These are phyloP conservation scores for Hydractinia echinata DNA, from an alignment of 30 jellyfish, hydroid and myxozoan genomes.

Conservation along the genomic window DNA sequence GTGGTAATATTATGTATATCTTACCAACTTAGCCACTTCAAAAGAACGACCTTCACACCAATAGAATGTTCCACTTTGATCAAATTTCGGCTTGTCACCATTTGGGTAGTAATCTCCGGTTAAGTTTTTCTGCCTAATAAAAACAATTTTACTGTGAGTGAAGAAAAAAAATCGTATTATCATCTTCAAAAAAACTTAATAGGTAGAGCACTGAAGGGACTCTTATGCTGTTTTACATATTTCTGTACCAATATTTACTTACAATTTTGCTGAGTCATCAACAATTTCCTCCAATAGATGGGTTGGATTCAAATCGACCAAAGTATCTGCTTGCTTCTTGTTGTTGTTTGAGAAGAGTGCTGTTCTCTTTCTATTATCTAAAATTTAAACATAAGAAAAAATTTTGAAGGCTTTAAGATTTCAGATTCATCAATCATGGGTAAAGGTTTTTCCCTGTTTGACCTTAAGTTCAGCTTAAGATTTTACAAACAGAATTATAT, in stretches of 20 bases:
- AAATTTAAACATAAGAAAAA: too few species aligned
- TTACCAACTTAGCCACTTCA: constrained; percentile 64
- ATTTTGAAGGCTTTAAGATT: too few species aligned
- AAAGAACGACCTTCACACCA: constrained; percentile 85
- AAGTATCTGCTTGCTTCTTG: constrained; percentile 30
- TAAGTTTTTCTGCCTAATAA: constrained; percentile 37
- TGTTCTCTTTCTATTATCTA: not conserved
- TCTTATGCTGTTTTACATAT: too few species aligned
- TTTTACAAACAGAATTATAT: too few species aligned
- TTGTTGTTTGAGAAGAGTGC: not conserved
- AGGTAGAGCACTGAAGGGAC: too few species aligned
- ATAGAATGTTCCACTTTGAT: constrained; percentile 81
- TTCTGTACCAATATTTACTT: not conserved
- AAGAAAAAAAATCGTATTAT: too few species aligned
- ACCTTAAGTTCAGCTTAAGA: too few species aligned
- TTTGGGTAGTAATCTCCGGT: constrained; percentile 68
- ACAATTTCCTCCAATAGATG: constrained; percentile 55
- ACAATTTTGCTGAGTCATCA: constrained; percentile 35
- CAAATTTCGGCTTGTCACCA: constrained; percentile 80
- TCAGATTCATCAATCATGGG: too few species aligned
- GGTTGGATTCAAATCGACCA: constrained; percentile 69
- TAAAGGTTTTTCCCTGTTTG: too few species aligned
- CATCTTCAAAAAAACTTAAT: too few species aligned
- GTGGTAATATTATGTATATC: not conserved
- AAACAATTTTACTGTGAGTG: too few species aligned